phyloP scores from a whole-genome alignment of 2,113 vertebrate genomes.

The Siniperca knerii region DNA sequence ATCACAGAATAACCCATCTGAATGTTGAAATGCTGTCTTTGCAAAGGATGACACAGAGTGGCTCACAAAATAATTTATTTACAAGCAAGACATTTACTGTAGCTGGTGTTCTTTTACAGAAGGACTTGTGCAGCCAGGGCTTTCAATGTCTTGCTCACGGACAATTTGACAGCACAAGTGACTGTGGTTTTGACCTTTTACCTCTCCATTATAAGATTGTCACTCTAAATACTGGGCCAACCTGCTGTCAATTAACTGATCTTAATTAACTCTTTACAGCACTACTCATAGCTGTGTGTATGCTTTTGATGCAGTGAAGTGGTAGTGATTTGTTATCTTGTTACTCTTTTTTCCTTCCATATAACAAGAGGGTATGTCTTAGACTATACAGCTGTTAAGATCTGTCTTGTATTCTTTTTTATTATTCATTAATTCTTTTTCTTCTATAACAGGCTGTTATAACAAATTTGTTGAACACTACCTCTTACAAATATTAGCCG shows the following conservation, averaged over 20 bases:
- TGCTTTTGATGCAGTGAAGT: constrained; percentile 40
- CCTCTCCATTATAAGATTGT: constrained; percentile 35
- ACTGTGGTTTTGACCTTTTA: constrained; percentile 54
- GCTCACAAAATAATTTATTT: constrained; percentile 1
- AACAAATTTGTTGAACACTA: background rate
- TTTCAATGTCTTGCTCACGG: constrained; percentile 50
- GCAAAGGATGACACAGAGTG: background rate
- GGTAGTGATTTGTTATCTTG: constrained; percentile 31
- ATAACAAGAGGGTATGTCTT: constrained; percentile 15
- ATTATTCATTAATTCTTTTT: background rate
- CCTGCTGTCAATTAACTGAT: constrained; percentile 38
- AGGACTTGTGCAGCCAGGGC: constrained; percentile 2
- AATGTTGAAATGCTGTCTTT: constrained; percentile 21
- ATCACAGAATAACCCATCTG: constrained; percentile 12
- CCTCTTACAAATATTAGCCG: constrained; percentile 15
- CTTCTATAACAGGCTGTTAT: background rate
- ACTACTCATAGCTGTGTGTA: constrained; percentile 18
- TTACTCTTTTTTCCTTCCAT: background rate
- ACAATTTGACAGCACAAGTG: constrained; percentile 42
- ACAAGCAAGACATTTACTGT: constrained; percentile 37
- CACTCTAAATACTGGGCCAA: constrained; percentile 42
- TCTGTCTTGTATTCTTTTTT: background rate
- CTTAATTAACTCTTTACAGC: constrained; percentile 11
- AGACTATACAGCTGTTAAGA: background rate
- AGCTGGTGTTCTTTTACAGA: constrained; percentile 24